Conservation (phyloP, 2,888 invertebrate genomes). For the Drosophila parthenogenetica region DNA sequence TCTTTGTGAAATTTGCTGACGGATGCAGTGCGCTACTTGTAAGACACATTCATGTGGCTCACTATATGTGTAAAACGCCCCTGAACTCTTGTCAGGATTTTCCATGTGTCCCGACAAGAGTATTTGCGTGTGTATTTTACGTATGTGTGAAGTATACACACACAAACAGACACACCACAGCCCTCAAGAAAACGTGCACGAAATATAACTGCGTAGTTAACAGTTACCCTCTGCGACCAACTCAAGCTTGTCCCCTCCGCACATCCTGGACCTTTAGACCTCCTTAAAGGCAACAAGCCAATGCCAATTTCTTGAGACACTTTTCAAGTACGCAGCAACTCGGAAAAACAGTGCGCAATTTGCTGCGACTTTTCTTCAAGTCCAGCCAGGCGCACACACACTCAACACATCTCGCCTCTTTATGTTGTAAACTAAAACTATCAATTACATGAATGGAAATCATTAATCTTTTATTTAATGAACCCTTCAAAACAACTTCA, state of each 20-base stretch:
- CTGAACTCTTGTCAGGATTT: slow-evolving; percentile 69
- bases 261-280: not conserved
- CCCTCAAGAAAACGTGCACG: slow-evolving; percentile 51
- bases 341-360: slow-evolving; percentile 68
- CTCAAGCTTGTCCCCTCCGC: not conserved
- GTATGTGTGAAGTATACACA: slow-evolving; percentile 5
- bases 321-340: slow-evolving; percentile 63
- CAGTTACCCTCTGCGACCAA: slow-evolving; percentile 21
- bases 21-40: slow-evolving; percentile 43
- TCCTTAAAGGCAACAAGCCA: slow-evolving; percentile 23
- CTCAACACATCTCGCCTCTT: not conserved
- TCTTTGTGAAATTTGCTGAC: slow-evolving; percentile 52
- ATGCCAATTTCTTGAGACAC: slow-evolving; percentile 64
- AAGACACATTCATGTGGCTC: slow-evolving; percentile 12
- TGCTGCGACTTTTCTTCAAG: slow-evolving; percentile 9
- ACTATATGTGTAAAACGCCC: slow-evolving; percentile 43
- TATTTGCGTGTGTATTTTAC: slow-evolving; percentile 10
- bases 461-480: slow-evolving; percentile 11
- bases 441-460: slow-evolving; percentile 8
- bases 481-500: slow-evolving; percentile 11
- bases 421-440: slow-evolving; percentile 2
- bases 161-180: slow-evolving; percentile 34
- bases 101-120: slow-evolving; percentile 36
- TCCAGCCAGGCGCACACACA: not conserved
- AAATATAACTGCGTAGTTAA: slow-evolving; percentile 73